Evolutionary conservation across 2,113 vertebrate species (phyloP), one percentile per base, ranked within the genome.

Genomic region (Catharus minimus): DNA sequence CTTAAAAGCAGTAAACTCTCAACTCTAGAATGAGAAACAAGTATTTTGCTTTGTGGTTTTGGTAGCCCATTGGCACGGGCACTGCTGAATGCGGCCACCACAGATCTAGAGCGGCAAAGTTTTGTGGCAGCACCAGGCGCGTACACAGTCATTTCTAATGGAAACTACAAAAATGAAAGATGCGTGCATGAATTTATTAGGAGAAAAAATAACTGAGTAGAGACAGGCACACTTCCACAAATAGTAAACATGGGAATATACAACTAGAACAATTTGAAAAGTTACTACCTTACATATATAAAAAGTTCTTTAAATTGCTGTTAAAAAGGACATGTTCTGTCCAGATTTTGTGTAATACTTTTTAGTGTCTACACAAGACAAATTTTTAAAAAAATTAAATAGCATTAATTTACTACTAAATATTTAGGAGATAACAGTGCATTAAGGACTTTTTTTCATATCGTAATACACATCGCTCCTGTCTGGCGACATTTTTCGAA

Each of bases 281-380:
- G 96, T 95, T 89, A 94, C 97, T 97, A 97, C 95, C 94, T 96
- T 96, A 97, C 97, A 97, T 93, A 97, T 97, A 97, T 94, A 97
- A 98, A 97, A 98, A 97, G 96, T 96, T 97, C 95, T 97, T 97
- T 97, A 96, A 97, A 97, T 95, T 95, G 97, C 94, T 97, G 95
- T 97, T 98, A 97, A 97, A 98, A 98, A 97, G 97, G 97, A 98
- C 97, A 95, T 47, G 73, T 86, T 97, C 97, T 95, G 97, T 96
- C 97, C 96, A 96, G 95, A 97, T 96, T 97, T 97, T 96, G 96
- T 97, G 97, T 98, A 97, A 98, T 98, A 98, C 97, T 97, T 97
- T 97, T 98, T 98, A 98, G 98, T 98, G 98, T 98, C 98, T 98
- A 98, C 98, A 98, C 97, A 97, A 98, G 98, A 98, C 98, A 98